Evolutionary conservation across 2,113 vertebrate species (phyloP).

Genomic region (Saccopteryx bilineata): DNA sequence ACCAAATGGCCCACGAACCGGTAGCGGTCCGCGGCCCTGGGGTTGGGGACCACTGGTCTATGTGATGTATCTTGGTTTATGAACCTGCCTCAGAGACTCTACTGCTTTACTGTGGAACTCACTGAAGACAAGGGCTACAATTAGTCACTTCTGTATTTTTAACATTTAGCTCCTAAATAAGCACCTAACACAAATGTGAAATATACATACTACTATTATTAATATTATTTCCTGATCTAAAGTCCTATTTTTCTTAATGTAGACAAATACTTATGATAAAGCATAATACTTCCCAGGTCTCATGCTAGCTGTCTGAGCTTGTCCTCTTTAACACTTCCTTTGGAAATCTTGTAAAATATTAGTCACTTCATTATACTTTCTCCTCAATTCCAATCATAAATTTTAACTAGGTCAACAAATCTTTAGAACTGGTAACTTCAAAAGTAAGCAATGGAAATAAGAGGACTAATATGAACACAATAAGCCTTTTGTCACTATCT

Average conservation of each 20-base stretch:
- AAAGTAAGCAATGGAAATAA: background rate
- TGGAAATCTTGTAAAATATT: background rate
- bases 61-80: slow-evolving; percentile 12
- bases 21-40: too few species aligned
- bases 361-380: background rate
- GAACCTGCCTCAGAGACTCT: background rate
- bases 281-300: background rate
- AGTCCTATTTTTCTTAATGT: background rate
- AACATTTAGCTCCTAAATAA: background rate
- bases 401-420: slow-evolving; percentile 28
- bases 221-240: background rate
- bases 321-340: background rate
- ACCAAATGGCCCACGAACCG: too few species aligned
- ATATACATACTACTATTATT: background rate
- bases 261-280: background rate
- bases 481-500: background rate
- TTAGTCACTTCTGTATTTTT: slow-evolving; percentile 11
- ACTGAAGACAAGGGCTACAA: background rate
- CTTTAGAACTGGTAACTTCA: background rate
- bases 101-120: background rate
- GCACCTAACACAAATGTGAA: background rate
- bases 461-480: background rate
- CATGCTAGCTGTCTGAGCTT: background rate
- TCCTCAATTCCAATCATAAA: background rate
- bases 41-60: too few species aligned